Evolutionary conservation across 2,888 invertebrate genomes (phyloP), one percentile per base, ranked within the genome.

Genomic region (Xylota segnis): DNA sequence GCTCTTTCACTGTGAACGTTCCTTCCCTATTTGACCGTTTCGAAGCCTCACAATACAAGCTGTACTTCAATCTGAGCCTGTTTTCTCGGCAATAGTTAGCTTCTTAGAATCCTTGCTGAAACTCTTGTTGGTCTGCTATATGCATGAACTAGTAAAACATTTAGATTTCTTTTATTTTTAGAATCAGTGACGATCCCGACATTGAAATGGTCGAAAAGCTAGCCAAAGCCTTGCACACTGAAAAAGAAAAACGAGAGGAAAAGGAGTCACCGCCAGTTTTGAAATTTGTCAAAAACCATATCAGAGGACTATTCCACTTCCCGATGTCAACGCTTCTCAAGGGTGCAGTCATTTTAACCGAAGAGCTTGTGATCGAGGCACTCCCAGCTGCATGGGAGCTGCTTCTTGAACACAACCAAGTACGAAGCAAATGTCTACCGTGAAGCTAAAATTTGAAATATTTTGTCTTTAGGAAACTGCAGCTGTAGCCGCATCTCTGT

Each of bases 361-460:
- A 98, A 90, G 98, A 98, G 56, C 94, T 97, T 89, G 97, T 98
- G 89, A 94, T 95, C 2, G 97, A 98, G 89, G 95, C 98, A 43
- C 94, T 99, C 82, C 97, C 97, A 0, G 96, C 98, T 0, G 97
- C 98, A 0, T 99, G 99, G 99, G 97, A 98, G 90, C 93, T 99
- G 16, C 93, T 99, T 5, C 92, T 99, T 50, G 99, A 99, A 90
- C 94, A 95, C n/a, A 98, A 98, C 90, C 89, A 89, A 82, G 89
- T 89, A n/a, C n/a, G n/a, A 87, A 40, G 43, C 0, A 4, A 7
- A 29, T 23, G 4, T 23, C 0, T 5, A 4, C 2, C 10, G 9
- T 9, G 1, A 12, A 0, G 10, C 2, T 32, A 2, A 29, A 27
- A 4, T 47, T 32, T 45, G 16, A 4, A n/a, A 14, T 4, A 9